Evolutionary conservation across 2,113 vertebrate species (phyloP).

Genomic region (Theropithecus gelada): DNA sequence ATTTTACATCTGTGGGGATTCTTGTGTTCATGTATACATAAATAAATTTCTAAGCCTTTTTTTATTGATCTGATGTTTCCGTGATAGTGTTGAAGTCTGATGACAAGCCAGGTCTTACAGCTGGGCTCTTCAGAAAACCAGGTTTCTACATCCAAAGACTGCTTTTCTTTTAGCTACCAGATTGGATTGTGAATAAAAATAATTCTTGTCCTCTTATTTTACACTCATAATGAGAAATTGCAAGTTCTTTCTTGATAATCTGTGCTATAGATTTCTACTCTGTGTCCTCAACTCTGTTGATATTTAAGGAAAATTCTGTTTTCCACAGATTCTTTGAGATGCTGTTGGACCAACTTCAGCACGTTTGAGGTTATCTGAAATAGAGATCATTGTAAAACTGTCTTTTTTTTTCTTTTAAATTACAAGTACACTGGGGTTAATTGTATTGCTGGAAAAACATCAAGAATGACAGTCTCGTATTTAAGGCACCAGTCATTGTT

Average conservation of each 20-base stretch:
- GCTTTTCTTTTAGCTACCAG: conserved; percentile 73
- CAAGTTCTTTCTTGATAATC: conserved; percentile 70
- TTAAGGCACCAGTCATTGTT: neutral
- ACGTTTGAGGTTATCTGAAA: conserved; percentile 41
- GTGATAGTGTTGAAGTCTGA: neutral
- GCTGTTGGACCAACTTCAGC: conserved; percentile 36
- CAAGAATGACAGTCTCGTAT: conserved; percentile 23
- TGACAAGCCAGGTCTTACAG: neutral
- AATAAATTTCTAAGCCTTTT: neutral
- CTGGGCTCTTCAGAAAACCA: neutral
- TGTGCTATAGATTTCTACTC: conserved; percentile 79
- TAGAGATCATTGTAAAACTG: conserved; percentile 11
- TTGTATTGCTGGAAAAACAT: neutral
- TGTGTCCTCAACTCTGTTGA: conserved; percentile 40
- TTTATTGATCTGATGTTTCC: neutral
- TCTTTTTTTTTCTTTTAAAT: neutral
- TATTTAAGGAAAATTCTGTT: conserved; percentile 53
- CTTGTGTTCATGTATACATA: neutral
- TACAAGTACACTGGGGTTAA: neutral
- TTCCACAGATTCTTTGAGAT: conserved; percentile 74
- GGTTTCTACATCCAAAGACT: conserved; percentile 51
- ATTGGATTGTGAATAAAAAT: conserved; percentile 80
- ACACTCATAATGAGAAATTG: conserved; percentile 73
- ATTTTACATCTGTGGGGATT: neutral
- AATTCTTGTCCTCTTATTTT: conserved; percentile 78